These are phyloP conservation scores for Hemitrygon akajei DNA, from an alignment of 2,797 vertebrate species.

Conservation along the genomic window DNA sequence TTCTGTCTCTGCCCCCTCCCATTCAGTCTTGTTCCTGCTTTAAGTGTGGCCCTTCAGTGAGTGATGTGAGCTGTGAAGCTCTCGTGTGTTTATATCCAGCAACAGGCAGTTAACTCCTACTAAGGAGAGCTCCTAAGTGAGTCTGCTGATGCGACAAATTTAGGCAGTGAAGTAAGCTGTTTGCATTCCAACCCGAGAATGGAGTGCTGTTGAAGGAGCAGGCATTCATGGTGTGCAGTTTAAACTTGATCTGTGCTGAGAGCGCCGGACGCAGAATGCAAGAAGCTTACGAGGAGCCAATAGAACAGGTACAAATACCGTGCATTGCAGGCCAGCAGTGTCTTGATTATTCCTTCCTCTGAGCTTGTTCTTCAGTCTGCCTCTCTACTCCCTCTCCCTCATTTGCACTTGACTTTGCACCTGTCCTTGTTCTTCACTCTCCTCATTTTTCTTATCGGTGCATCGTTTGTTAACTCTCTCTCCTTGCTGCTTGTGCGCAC, in stretches of 20 bases:
- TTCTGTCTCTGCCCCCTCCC: too few relatives aligned
- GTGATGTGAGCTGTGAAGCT: not conserved
- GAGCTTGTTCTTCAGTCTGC: not conserved
- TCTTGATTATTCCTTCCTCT: not conserved
- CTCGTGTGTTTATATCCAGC: not conserved
- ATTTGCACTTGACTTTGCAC: not conserved
- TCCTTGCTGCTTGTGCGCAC: not conserved
- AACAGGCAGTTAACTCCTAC: not conserved
- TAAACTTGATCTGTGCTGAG: not conserved
- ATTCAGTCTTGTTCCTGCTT: not conserved
- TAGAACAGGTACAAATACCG: not conserved
- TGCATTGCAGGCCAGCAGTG: not conserved
- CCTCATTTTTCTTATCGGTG: not conserved
- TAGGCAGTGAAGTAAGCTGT: slow-evolving; percentile 6
- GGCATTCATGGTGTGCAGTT: not conserved
- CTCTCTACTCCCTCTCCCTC: not conserved
- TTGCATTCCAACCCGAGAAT: not conserved
- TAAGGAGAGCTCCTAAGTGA: not conserved
- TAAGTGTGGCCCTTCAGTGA: too few relatives aligned
- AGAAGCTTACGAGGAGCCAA: not conserved
- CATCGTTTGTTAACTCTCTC: not conserved
- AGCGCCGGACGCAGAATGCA: slow-evolving; percentile 9
- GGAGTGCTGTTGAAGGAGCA: not conserved
- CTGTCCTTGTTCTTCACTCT: not conserved
- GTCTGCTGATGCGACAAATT: not conserved